Evolutionary conservation across 2,888 invertebrate species (phyloP).

Genomic region (Pasiphila rectangulata): DNA sequence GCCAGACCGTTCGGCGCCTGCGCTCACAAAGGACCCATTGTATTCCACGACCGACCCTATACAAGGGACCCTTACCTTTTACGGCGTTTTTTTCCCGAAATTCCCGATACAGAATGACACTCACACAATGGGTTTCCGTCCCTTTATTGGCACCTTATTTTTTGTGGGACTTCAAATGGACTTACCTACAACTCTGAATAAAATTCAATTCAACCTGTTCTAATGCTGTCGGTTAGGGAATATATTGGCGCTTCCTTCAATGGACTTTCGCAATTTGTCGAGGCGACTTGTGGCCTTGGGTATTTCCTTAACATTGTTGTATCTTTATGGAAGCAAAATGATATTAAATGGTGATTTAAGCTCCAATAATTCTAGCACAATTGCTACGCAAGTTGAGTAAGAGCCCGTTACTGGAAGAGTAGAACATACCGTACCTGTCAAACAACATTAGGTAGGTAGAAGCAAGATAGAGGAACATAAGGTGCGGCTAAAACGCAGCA

Average conservation of each 20-base stretch:
- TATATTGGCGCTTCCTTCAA: constrained; percentile 42
- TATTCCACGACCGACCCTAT: constrained; percentile 64
- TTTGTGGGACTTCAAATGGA: constrained; percentile 70
- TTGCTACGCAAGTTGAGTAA: neutral
- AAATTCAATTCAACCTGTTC: constrained; percentile 70
- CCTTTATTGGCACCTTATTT: constrained; percentile 80
- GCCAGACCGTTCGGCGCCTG: constrained; percentile 79
- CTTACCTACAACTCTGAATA: constrained; percentile 65
- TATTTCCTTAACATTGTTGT: neutral
- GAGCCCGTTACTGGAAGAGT: neutral
- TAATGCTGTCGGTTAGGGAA: constrained; percentile 40
- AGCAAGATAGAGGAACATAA: constrained; percentile 26
- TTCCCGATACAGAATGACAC: constrained; percentile 76
- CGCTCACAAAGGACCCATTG: constrained; percentile 75
- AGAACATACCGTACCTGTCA: constrained; percentile 3
- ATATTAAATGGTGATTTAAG: too few species aligned
- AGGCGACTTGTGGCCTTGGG: constrained; percentile 12
- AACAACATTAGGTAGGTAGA: constrained; percentile 14
- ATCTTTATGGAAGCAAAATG: too few species aligned
- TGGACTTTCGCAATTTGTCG: constrained; percentile 35
- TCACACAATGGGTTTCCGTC: constrained; percentile 80
- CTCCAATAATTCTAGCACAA: too few species aligned
- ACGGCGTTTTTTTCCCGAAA: constrained; percentile 63
- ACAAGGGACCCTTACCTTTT: constrained; percentile 64
- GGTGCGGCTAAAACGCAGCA: constrained; percentile 54